These are phyloP conservation scores for Helicolenus hilgendorfi DNA, from an alignment of 2,797 vertebrate species.

Conservation along the genomic window DNA sequence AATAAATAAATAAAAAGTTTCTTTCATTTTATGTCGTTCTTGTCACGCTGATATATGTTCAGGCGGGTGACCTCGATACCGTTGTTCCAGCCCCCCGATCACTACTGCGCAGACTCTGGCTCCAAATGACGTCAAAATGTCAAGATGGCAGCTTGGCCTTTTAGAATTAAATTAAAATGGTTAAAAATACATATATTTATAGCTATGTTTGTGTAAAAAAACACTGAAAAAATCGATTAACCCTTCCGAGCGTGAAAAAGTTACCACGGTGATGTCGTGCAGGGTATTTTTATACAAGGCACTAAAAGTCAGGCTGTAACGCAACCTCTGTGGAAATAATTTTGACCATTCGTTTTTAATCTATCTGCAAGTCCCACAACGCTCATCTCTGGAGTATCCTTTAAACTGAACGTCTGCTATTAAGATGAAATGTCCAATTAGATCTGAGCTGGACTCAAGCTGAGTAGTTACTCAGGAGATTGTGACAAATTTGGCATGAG, in stretches of 20 bases:
- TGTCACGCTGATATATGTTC: too few species aligned
- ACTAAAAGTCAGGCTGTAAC: not conserved
- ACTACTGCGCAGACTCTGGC: too few species aligned
- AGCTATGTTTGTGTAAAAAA: not conserved
- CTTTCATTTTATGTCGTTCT: too few species aligned
- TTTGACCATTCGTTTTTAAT: not conserved
- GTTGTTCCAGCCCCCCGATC: too few species aligned
- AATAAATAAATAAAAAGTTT: too few species aligned
- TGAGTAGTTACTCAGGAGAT: not conserved
- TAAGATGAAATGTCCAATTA: conserved; percentile 20
- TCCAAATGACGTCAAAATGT: too few species aligned
- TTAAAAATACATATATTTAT: not conserved
- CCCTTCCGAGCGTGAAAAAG: not conserved
- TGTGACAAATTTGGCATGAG: not conserved
- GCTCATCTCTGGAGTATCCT: conserved; percentile 12
- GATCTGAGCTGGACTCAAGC: conserved; percentile 4
- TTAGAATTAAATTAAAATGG: not conserved
- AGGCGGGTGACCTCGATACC: too few species aligned
- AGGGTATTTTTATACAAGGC: not conserved
- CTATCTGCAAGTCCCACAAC: not conserved
- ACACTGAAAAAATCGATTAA: not conserved
- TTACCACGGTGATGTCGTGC: not conserved
- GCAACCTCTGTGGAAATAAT: not conserved
- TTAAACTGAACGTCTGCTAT: not conserved
- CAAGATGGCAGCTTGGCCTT: too few species aligned